phyloP scores from a whole-genome alignment of 1,140 invertebrate genomes.

The Drosophila ambigua region DNA sequence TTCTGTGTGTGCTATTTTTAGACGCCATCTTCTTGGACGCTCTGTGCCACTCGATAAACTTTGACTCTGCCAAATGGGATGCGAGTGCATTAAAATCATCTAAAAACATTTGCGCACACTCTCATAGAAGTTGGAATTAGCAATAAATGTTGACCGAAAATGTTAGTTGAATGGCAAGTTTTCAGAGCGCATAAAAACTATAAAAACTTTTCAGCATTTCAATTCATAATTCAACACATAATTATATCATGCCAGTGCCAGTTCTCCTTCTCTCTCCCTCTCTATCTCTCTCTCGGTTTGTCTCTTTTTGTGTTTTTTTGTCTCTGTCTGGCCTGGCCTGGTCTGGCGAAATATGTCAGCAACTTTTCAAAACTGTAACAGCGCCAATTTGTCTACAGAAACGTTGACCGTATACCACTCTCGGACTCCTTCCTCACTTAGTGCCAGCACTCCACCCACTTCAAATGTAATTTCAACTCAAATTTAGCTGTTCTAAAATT shows the following conservation, averaged over 20 bases:
- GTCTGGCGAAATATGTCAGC: constrained; percentile 67
- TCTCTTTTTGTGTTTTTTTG: constrained; percentile 2
- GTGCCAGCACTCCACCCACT: constrained; percentile 30
- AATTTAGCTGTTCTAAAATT: constrained; percentile 68
- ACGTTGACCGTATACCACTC: constrained; percentile 49
- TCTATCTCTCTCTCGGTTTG: constrained; percentile 28
- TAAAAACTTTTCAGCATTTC: constrained; percentile 76
- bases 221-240: constrained; percentile 80
- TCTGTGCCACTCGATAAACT: constrained; percentile 11
- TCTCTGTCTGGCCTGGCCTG: constrained; percentile 13
- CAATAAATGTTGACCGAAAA: constrained; percentile 67
- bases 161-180: constrained; percentile 60
- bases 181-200: constrained; percentile 57
- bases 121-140: constrained; percentile 43
- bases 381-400: constrained; percentile 69
- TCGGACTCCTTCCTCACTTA: background rate
- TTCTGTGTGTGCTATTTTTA: no score
- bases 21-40: no score
- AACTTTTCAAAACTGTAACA: constrained; percentile 78
- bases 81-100: constrained; percentile 56
- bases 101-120: constrained; percentile 37
- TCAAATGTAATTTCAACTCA: constrained; percentile 72
- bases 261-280: constrained; percentile 15
- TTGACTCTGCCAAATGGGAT: constrained; percentile 41
- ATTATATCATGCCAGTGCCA: constrained; percentile 57